A percentile compares a stretch with the other conserved stretches of the same genome.
phyloP scores from a whole-genome alignment of 2,113 vertebrate genomes.

The Salminus brasiliensis region DNA sequence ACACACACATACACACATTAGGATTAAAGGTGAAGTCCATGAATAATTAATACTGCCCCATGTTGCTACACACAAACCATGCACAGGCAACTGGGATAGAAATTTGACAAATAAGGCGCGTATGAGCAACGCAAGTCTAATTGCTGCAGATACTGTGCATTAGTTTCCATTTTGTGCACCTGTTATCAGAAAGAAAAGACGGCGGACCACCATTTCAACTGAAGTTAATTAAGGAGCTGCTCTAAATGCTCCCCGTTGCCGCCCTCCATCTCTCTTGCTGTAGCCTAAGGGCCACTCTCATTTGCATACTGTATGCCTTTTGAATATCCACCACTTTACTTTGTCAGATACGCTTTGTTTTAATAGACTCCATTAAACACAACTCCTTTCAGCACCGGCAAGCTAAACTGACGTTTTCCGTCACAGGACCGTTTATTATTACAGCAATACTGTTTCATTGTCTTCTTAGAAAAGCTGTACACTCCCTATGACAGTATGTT shows the following conservation, averaged over 20 bases:
- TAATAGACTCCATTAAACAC: slow-evolving; percentile 27
- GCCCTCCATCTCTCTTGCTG: slow-evolving; percentile 9
- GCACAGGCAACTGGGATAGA: not conserved
- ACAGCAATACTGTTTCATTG: too few relatives aligned
- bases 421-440: too few relatives aligned
- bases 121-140: not conserved
- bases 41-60: slow-evolving; percentile 24
- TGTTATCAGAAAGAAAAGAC: slow-evolving; percentile 23
- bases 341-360: slow-evolving; percentile 33
- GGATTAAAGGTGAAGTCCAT: slow-evolving; percentile 45
- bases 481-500: not conserved
- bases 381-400: slow-evolving; percentile 19
- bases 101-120: not conserved
- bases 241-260: not conserved
- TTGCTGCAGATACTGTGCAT: not conserved
- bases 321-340: slow-evolving; percentile 41
- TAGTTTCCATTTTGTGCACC: not conserved
- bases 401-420: slow-evolving; percentile 2
- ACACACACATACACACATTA: not conserved
- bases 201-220: not conserved
- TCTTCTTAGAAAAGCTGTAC: not conserved
- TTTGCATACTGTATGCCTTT: slow-evolving; percentile 28
- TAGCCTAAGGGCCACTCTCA: slow-evolving; percentile 31
- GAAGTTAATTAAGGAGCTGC: slow-evolving; percentile 25
- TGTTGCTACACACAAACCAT: slow-evolving; percentile 18